phyloP scores from a whole-genome alignment of 2,888 invertebrate species.

The Rotaria sp. region DNA sequence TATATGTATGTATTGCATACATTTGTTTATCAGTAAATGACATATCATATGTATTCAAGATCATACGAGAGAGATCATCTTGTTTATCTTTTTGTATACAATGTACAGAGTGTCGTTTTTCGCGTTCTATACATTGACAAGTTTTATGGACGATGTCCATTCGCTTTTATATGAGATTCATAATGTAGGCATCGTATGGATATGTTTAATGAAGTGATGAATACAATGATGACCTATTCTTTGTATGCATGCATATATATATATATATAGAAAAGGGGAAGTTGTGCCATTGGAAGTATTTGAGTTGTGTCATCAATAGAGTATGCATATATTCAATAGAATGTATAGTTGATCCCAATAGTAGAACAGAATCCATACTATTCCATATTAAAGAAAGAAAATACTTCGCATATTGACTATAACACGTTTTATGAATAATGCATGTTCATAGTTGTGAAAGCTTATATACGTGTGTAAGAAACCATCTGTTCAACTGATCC shows the following conservation, averaged over 20 bases:
- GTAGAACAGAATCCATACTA: background rate
- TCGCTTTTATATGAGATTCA: background rate
- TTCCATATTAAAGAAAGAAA: background rate
- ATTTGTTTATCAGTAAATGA: background rate
- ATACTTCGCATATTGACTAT: background rate
- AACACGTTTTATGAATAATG: background rate
- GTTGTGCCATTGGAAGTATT: background rate
- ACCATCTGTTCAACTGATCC: background rate
- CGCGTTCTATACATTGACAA: background rate
- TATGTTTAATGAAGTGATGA: background rate
- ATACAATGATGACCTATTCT: background rate
- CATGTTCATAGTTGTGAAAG: background rate
- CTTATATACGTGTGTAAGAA: background rate
- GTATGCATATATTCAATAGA: background rate
- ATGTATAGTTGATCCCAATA: background rate
- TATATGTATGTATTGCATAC: background rate
- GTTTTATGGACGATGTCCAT: background rate
- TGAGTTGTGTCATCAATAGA: background rate
- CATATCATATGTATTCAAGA: background rate
- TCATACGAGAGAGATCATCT: background rate
- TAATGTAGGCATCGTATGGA: background rate
- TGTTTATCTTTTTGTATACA: background rate
- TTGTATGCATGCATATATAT: background rate
- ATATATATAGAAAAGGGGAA: background rate
- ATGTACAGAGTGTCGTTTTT: background rate